phyloP scores from a whole-genome alignment of 2,113 vertebrate genomes.

The Todiramphus chloris region DNA sequence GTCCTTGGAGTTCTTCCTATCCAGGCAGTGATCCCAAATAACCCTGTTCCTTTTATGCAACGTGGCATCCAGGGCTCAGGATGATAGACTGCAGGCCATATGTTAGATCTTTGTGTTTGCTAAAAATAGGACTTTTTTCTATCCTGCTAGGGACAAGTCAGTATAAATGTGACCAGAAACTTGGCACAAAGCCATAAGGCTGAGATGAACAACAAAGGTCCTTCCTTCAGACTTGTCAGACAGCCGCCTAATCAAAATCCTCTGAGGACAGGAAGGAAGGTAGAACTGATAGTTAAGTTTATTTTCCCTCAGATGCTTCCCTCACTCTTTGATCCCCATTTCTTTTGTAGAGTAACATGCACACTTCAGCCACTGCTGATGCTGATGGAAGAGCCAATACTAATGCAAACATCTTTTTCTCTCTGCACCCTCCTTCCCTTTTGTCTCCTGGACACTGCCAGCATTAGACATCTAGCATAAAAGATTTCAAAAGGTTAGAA shows the following conservation, averaged over 20 bases:
- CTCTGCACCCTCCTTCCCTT: neutral
- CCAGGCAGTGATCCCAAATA: conserved; percentile 32
- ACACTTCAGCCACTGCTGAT: neutral
- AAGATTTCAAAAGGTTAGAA: conserved; percentile 3
- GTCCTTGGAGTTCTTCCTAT: conserved; percentile 45
- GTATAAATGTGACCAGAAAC: conserved; percentile 40
- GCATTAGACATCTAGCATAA: neutral
- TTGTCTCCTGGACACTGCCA: neutral
- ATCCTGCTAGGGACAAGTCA: neutral
- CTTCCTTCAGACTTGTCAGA: conserved; percentile 26
- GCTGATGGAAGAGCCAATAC: neutral
- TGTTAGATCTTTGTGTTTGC: conserved; percentile 16
- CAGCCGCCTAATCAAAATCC: conserved; percentile 14
- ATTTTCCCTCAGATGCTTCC: neutral
- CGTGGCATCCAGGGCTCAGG: neutral
- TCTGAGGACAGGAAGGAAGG: neutral
- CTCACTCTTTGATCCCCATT: neutral
- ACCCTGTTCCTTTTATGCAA: conserved; percentile 19
- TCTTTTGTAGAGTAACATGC: neutral
- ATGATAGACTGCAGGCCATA: conserved; percentile 52
- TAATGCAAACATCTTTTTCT: neutral
- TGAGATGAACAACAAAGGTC: conserved; percentile 25
- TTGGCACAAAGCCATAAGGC: conserved; percentile 45
- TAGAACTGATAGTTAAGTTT: neutral
- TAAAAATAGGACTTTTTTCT: conserved; percentile 47